Conservation (phyloP, 2,797 vertebrate species). For the Poecilia velifera region DNA sequence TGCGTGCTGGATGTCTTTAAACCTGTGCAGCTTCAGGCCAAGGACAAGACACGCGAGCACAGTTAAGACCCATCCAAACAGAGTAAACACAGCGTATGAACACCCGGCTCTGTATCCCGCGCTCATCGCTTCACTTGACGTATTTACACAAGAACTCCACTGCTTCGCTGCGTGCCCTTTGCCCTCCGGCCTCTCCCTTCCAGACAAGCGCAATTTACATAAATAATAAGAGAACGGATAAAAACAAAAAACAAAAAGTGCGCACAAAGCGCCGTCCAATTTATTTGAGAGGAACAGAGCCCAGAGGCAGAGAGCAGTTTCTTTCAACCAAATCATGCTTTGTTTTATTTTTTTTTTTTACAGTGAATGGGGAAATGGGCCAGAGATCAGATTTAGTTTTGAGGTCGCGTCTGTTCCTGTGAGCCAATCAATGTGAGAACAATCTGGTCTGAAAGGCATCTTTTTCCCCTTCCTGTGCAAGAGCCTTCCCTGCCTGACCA, state of each 20-base stretch:
- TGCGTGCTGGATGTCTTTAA: constrained; percentile 30
- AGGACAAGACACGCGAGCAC: constrained; percentile 50
- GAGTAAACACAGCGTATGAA: constrained; percentile 28
- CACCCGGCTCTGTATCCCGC: constrained; percentile 33
- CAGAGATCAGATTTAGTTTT: constrained; percentile 53
- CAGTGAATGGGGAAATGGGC: constrained; percentile 26
- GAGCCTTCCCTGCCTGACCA: constrained; percentile 41
- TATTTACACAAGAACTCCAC: constrained; percentile 56
- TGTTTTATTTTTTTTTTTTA: constrained; percentile 30
- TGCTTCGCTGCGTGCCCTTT: constrained; percentile 48
- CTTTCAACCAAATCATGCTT: constrained; percentile 12
- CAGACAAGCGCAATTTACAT: constrained; percentile 29
- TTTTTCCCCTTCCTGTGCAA: constrained; percentile 33
- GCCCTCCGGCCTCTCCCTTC: constrained; percentile 39
- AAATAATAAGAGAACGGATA: constrained; percentile 25
- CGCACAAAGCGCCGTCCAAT: constrained; percentile 19
- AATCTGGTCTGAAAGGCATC: constrained; percentile 54
- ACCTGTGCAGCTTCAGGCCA: constrained; percentile 50
- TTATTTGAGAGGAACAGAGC: constrained; percentile 17
- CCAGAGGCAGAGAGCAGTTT: constrained; percentile 16
- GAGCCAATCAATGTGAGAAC: constrained; percentile 64
- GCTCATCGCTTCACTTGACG: constrained; percentile 52
- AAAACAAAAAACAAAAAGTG: constrained; percentile 8
- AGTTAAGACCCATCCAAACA: constrained; percentile 35
- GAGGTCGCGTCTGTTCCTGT: constrained; percentile 61